phyloP scores from a whole-genome alignment of 2,113 vertebrate species.

The Bucco capensis region DNA sequence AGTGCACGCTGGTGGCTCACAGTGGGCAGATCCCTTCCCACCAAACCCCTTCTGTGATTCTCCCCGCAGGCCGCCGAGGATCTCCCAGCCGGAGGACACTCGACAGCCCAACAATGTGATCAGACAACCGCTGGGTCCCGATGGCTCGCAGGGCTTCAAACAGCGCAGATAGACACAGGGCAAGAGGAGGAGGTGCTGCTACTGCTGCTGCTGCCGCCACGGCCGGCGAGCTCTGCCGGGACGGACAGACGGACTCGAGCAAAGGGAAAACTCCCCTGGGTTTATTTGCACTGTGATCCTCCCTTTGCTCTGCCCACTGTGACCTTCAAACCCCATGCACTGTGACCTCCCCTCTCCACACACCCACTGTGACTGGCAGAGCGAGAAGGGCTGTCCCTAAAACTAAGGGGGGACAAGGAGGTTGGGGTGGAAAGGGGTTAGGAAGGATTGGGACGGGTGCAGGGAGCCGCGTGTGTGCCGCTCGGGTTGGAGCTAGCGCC shows the following conservation, averaged over 20 bases:
- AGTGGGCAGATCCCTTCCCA: too few relatives aligned
- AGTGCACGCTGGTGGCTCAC: too few relatives aligned
- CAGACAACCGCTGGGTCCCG: constrained; percentile 88
- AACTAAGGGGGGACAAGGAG: background rate
- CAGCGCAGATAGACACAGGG: constrained; percentile 87
- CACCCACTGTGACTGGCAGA: constrained; percentile 75
- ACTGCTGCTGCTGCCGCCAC: constrained; percentile 29
- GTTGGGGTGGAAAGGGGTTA: background rate
- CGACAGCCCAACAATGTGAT: constrained; percentile 88
- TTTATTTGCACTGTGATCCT: constrained; percentile 78
- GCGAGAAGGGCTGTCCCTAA: constrained; percentile 60
- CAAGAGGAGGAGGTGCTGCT: constrained; percentile 37
- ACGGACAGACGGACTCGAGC: constrained; percentile 73
- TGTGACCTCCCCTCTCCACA: constrained; percentile 73
- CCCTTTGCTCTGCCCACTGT: constrained; percentile 84
- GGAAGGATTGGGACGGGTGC: constrained; percentile 31
- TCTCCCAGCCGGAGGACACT: constrained; percentile 85
- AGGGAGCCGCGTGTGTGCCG: constrained; percentile 44
- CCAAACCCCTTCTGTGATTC: background rate
- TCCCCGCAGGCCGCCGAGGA: constrained; percentile 80
- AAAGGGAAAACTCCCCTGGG: constrained; percentile 66
- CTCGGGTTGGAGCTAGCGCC: constrained; percentile 64
- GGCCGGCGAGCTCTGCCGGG: constrained; percentile 48
- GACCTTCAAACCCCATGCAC: constrained; percentile 82
- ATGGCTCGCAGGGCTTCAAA: constrained; percentile 92